A percentile compares a stretch with the other conserved stretches of the same genome.
These are phyloP conservation scores for Heliconius cydno DNA, from an alignment of 2,888 invertebrate species.

Conservation along the genomic window DNA sequence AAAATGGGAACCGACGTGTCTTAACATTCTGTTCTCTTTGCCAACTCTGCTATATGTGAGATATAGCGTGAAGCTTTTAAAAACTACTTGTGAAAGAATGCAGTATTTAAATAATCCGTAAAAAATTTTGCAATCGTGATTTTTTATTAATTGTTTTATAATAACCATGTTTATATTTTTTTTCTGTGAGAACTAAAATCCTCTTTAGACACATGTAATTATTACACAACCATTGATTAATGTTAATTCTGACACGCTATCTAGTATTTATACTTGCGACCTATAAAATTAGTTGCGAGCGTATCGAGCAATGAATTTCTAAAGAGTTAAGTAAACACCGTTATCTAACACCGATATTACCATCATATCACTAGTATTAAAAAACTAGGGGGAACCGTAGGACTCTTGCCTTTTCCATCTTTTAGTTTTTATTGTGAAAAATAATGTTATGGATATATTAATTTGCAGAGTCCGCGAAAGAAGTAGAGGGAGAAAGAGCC, in stretches of 20 bases:
- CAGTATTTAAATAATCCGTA: neutral
- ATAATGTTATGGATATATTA: conserved; percentile 54
- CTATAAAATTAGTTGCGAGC: conserved; percentile 47
- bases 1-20: no score
- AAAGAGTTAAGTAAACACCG: conserved; percentile 69
- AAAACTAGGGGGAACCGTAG: conserved; percentile 49
- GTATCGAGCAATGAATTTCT: conserved; percentile 57
- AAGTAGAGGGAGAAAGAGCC: conserved; percentile 79
- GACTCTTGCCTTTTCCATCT: conserved; percentile 37
- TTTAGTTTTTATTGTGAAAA: conserved; percentile 6
- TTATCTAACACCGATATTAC: conserved; percentile 66
- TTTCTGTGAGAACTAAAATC: neutral
- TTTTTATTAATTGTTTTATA: neutral
- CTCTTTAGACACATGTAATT: neutral
- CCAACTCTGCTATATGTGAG: no score
- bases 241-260: conserved; percentile 22
- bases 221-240: conserved; percentile 15
- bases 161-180: neutral
- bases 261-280: conserved; percentile 45
- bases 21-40: no score
- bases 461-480: conserved; percentile 81
- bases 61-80: no score
- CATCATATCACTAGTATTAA: conserved; percentile 57
- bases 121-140: neutral
- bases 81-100: neutral